phyloP scores from a whole-genome alignment of 2,888 invertebrate species.

The Lepidonotus clava region DNA sequence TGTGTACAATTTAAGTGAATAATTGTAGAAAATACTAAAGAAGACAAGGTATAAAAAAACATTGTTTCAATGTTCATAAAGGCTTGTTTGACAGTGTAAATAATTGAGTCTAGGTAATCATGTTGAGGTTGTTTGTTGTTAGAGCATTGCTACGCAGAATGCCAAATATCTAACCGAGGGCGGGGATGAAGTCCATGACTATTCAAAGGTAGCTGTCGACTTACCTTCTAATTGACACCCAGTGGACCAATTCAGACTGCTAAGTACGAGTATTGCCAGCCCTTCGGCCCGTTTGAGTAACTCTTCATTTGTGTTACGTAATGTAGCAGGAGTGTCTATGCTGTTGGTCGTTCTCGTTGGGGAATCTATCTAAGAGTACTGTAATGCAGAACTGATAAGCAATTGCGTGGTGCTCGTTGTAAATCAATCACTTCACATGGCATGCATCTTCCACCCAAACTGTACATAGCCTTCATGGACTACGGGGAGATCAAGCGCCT shows the following conservation, averaged over 20 bases:
- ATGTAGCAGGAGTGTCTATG: not conserved
- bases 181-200: not conserved
- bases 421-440: constrained; percentile 14
- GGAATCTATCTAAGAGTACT: constrained; percentile 6
- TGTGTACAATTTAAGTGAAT: constrained; percentile 31
- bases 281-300: constrained; percentile 27
- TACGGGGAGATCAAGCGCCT: not conserved
- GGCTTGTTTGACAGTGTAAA: constrained; percentile 47
- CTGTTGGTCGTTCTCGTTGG: not conserved
- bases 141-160: constrained; percentile 31
- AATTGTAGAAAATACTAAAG: not conserved
- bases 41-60: constrained; percentile 17
- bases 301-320: not conserved
- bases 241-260: constrained; percentile 45
- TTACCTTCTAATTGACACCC: not conserved
- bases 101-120: constrained; percentile 27
- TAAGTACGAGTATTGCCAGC: constrained; percentile 33
- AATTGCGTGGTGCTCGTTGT: constrained; percentile 28
- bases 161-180: not conserved
- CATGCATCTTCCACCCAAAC: constrained; percentile 18
- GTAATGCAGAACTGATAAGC: not conserved
- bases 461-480: not conserved
- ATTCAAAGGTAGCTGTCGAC: not conserved
- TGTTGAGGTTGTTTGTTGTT: constrained; percentile 33
- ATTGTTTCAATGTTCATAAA: constrained; percentile 32